Percentiles rank a stretch among this genome's conserved stretches.
Evolutionary conservation across 2,113 vertebrate genomes (phyloP).

Genomic region (Paralichthys olivaceus): DNA sequence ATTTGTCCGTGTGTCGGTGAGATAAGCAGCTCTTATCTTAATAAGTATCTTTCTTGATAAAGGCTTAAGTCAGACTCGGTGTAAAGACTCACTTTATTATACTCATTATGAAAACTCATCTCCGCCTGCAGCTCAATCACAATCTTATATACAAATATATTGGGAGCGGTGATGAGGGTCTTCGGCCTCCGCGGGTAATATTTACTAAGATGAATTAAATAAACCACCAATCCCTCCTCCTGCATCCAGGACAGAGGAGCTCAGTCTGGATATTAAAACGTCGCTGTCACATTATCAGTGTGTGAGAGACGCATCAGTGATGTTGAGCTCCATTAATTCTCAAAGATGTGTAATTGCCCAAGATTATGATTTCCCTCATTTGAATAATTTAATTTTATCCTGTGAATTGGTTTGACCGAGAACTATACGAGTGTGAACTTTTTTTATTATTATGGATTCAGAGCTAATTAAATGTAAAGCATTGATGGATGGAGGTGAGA

Average conservation of each 20-base stretch:
- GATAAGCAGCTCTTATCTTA: slow-evolving; percentile 74
- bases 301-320: not conserved
- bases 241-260: not conserved
- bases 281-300: not conserved
- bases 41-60: slow-evolving; percentile 68
- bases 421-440: slow-evolving; percentile 5
- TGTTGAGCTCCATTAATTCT: slow-evolving; percentile 30
- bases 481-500: not conserved
- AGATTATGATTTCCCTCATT: slow-evolving; percentile 46
- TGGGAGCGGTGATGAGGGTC: slow-evolving; percentile 11
- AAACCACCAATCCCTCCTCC: slow-evolving; percentile 14
- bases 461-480: slow-evolving; percentile 56
- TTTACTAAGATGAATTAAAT: slow-evolving; percentile 48
- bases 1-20: slow-evolving; percentile 51
- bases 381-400: slow-evolving; percentile 57
- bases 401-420: slow-evolving; percentile 23
- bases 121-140: slow-evolving; percentile 28
- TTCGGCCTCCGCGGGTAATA: slow-evolving; percentile 10
- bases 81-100: slow-evolving; percentile 54
- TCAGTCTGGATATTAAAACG: slow-evolving; percentile 30
- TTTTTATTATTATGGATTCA: slow-evolving; percentile 33
- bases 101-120: slow-evolving; percentile 48
- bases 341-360: slow-evolving; percentile 18
- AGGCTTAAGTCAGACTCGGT: slow-evolving; percentile 43
- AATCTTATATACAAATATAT: slow-evolving; percentile 25